phyloP scores from a whole-genome alignment of 2,113 vertebrate species.

The Psilopogon haemacephalus region DNA sequence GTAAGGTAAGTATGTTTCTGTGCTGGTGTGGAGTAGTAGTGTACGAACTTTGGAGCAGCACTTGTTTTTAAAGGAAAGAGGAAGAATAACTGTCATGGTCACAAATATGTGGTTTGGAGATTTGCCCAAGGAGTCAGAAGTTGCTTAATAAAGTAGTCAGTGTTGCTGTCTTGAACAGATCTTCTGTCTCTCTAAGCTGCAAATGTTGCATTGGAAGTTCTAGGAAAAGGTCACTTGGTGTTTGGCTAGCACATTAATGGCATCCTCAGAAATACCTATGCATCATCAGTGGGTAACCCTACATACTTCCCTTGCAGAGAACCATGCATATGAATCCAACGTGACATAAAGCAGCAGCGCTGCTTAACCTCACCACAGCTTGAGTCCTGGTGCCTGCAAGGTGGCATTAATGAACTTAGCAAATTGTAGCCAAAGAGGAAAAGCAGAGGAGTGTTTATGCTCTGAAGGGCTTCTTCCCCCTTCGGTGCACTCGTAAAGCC shows the following conservation, averaged over 20 bases:
- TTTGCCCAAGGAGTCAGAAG: slow-evolving; percentile 65
- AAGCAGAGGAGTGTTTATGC: not conserved
- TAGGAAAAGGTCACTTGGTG: slow-evolving; percentile 76
- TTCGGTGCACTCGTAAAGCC: not conserved
- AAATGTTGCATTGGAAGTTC: slow-evolving; percentile 65
- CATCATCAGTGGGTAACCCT: slow-evolving; percentile 42
- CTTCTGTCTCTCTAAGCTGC: slow-evolving; percentile 65
- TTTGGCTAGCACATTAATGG: slow-evolving; percentile 71
- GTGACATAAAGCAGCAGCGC: not conserved
- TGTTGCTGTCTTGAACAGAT: slow-evolving; percentile 72
- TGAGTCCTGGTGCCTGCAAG: not conserved
- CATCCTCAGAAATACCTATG: slow-evolving; percentile 70
- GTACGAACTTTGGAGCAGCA: slow-evolving; percentile 52
- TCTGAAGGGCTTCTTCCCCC: not conserved
- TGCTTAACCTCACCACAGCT: not conserved
- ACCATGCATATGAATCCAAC: not conserved
- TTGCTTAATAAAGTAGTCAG: slow-evolving; percentile 71
- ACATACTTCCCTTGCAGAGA: slow-evolving; percentile 20
- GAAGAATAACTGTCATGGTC: slow-evolving; percentile 78
- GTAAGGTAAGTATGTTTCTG: slow-evolving; percentile 19
- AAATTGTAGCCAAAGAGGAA: not conserved
- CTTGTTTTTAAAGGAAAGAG: slow-evolving; percentile 74
- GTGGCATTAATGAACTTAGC: not conserved
- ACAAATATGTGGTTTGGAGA: slow-evolving; percentile 76
- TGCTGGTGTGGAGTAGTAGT: slow-evolving; percentile 46